A percentile compares a stretch with the other conserved stretches of the same genome.
Conservation (phyloP, 2,797 vertebrate genomes). For the Amblyraja radiata region DNA sequence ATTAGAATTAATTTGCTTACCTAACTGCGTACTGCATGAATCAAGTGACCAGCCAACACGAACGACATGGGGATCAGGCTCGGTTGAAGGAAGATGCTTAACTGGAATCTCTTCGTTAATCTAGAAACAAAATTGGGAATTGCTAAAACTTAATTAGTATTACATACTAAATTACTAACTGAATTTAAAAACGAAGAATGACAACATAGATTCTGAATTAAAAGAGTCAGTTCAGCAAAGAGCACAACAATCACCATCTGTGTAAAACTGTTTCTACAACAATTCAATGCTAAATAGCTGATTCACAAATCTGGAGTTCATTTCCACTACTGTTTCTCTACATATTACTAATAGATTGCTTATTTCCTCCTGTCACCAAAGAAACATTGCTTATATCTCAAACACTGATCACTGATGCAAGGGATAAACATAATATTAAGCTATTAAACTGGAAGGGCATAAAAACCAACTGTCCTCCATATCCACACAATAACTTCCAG, state of each 20-base stretch:
- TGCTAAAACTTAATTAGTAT: not conserved
- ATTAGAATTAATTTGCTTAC: slow-evolving; percentile 53
- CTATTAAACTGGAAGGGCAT: not conserved
- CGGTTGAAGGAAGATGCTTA: slow-evolving; percentile 79
- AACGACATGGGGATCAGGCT: slow-evolving; percentile 87
- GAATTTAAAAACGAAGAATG: not conserved
- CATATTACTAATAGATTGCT: not conserved
- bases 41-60: slow-evolving; percentile 90
- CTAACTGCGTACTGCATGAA: slow-evolving; percentile 82
- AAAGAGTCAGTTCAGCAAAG: not conserved
- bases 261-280: not conserved
- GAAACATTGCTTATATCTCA: not conserved
- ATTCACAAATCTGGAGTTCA: not conserved
- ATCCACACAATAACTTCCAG: not conserved
- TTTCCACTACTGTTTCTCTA: not conserved
- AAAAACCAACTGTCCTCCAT: not conserved
- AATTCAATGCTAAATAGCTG: not conserved
- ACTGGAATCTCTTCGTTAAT: slow-evolving; percentile 87
- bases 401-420: not conserved
- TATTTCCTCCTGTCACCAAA: not conserved
- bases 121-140: slow-evolving; percentile 51
- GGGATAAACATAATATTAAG: not conserved
- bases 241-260: not conserved
- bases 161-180: not conserved
- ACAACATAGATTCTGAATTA: not conserved